Conservation (phyloP, 2,113 vertebrate genomes). For the Carettochelys insculpta region DNA sequence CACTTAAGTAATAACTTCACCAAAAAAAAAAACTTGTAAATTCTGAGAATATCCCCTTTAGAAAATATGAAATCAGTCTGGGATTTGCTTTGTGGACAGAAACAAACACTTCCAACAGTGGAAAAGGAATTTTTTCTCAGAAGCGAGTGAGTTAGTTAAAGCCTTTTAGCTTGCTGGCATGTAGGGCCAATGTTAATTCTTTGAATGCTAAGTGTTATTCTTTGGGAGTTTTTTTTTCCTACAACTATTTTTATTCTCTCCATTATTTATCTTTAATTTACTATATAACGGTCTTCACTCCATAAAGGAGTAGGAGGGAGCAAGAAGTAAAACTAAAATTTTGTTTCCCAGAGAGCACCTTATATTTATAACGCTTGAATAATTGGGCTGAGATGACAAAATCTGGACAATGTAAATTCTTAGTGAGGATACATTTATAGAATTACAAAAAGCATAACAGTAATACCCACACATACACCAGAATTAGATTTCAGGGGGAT, state of each 20-base stretch:
- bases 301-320: fast-evolving
- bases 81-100: not conserved
- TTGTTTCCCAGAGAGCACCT: not conserved
- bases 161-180: no score
- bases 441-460: not conserved
- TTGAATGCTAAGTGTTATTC: not conserved
- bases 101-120: not conserved
- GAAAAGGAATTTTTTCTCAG: not conserved
- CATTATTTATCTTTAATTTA: not conserved
- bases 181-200: not conserved
- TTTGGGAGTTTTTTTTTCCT: not conserved
- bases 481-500: not conserved
- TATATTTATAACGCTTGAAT: not conserved
- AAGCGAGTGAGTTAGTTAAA: no score
- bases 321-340: not conserved
- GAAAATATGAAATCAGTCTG: not conserved
- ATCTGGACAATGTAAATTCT: not conserved
- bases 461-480: not conserved
- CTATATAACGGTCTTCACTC: not conserved
- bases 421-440: not conserved
- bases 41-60: not conserved
- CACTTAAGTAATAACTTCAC: not conserved
- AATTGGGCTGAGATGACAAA: not conserved
- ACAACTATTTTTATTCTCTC: not conserved
- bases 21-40: not conserved